Base-by-base conservation (phyloP, 1,140 invertebrate species). In the Oreohelix idahoensis region DNA sequence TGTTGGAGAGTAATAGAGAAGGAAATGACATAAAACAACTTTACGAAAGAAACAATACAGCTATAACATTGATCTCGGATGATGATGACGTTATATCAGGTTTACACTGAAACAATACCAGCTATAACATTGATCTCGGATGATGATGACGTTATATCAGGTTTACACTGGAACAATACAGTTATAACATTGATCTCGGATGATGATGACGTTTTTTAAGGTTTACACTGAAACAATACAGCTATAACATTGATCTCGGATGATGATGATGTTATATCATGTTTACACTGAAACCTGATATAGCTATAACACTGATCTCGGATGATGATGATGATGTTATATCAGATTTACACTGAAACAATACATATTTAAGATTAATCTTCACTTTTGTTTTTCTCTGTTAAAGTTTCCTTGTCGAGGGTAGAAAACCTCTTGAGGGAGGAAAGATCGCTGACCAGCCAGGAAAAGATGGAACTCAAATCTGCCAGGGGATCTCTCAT, bases 391-490 rank as follows among this genome's bases (percentile, higher is more conserved):
- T 75, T 11, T 74, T 20, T 81, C 17, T 63, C 17, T 45, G 39
- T 58, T 13, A 38, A 32, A 80, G 83, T 39, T 1, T 74, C 53
- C 29, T 35, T 80, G 79, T 78, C 42, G 1, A 81, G 73, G 45
- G 32, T 36, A 11, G 81, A 83, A 35, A 26, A 29, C 11, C 53
- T 39, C 32, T n/a, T 75, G 38, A 49, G 81, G 36, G 71, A 79
- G 45, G 82, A 83, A 42, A 20, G 76, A 35, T 5, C 66, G 2
- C 42, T 49, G 5, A 77, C 53, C 38, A 70, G 38, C 29, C 35
- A 42, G 29, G 73, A 84, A 1, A 79, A 49, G 78, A 81, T 29
- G 10, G 73, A 84, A 36, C 8, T 73, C 5, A 84, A 79, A 38
- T 49, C 36, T 20, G 66, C 66, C 0, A 0, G 51, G 51, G 15